These are phyloP conservation scores for Cyclophora albipunctata DNA, from an alignment of 2,888 invertebrate genomes.

Conservation along the genomic window DNA sequence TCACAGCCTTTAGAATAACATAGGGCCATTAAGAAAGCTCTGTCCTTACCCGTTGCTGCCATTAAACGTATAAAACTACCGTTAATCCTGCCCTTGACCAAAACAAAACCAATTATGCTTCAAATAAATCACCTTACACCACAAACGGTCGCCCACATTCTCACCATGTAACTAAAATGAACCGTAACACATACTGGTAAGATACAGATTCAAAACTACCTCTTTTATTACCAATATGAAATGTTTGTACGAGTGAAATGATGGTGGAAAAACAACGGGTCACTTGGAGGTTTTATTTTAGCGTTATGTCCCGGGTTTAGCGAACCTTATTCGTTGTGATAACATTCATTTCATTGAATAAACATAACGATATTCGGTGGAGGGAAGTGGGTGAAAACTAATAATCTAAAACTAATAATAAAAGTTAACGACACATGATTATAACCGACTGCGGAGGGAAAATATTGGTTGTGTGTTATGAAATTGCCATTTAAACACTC, in stretches of 20 bases:
- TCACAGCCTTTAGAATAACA: slow-evolving; percentile 20
- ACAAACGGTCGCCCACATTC: slow-evolving; percentile 29
- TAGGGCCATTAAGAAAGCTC: slow-evolving; percentile 39
- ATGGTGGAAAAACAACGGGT: slow-evolving; percentile 24
- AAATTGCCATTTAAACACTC: no score
- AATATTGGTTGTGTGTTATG: no score
- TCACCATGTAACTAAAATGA: slow-evolving; percentile 17
- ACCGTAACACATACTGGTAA: slow-evolving; percentile 8
- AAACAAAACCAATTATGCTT: slow-evolving; percentile 63
- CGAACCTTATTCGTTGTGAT: slow-evolving; percentile 10
- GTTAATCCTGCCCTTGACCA: slow-evolving; percentile 55
- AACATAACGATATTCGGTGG: slow-evolving; percentile 5
- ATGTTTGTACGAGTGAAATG: slow-evolving; percentile 23
- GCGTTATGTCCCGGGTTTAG: slow-evolving; percentile 1
- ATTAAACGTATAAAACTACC: slow-evolving; percentile 56
- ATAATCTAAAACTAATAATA: background rate
- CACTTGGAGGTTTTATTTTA: slow-evolving; percentile 13
- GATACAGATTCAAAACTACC: slow-evolving; percentile 14
- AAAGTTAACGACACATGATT: background rate
- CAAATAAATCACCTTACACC: slow-evolving; percentile 48
- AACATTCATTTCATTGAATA: slow-evolving; percentile 7
- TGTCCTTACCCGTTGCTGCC: slow-evolving; percentile 41
- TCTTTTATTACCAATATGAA: slow-evolving; percentile 11
- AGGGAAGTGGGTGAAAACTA: background rate
- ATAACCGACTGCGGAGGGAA: no score